Evolutionary conservation across 1,140 invertebrate genomes (phyloP).

Genomic region (Lordiphosa collinella): DNA sequence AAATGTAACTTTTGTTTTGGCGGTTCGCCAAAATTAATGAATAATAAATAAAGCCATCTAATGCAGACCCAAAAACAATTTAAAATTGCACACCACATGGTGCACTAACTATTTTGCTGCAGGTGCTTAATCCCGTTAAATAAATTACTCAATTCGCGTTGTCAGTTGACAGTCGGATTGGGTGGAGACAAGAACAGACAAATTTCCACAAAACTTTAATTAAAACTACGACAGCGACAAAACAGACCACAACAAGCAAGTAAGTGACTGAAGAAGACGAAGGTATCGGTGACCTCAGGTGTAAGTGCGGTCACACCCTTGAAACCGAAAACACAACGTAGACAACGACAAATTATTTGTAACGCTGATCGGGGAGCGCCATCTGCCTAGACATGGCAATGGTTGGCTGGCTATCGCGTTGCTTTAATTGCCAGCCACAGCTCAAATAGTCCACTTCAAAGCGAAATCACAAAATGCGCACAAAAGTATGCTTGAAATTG

Average conservation of each 20-base stretch:
- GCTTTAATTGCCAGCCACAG: not conserved
- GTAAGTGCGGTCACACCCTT: slow-evolving; percentile 62
- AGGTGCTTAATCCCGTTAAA: slow-evolving; percentile 10
- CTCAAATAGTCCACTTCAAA: slow-evolving; percentile 30
- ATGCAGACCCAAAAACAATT: slow-evolving; percentile 9
- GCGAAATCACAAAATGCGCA: slow-evolving; percentile 3
- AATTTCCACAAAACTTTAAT: slow-evolving; percentile 69
- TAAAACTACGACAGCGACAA: slow-evolving; percentile 45
- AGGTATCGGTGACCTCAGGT: slow-evolving; percentile 59
- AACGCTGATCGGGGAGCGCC: slow-evolving; percentile 7
- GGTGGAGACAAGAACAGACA: slow-evolving; percentile 32
- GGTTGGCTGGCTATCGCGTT: not conserved
- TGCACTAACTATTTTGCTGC: slow-evolving; percentile 26
- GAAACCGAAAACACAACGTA: slow-evolving; percentile 23
- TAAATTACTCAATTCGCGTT: slow-evolving; percentile 53
- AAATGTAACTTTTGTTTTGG: slow-evolving; percentile 20
- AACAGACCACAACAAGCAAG: slow-evolving; percentile 8
- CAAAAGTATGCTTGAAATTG: slow-evolving; percentile 41
- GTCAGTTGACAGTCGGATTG: too few relatives aligned
- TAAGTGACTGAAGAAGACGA: slow-evolving; percentile 6
- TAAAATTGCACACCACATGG: not conserved
- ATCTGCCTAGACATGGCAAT: slow-evolving; percentile 24
- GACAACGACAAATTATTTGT: slow-evolving; percentile 6
- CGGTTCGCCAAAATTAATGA: slow-evolving; percentile 28
- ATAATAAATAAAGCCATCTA: slow-evolving; percentile 26